Base-by-base conservation (phyloP, 2,113 vertebrate genomes). In the Laterallus jamaicensis region DNA sequence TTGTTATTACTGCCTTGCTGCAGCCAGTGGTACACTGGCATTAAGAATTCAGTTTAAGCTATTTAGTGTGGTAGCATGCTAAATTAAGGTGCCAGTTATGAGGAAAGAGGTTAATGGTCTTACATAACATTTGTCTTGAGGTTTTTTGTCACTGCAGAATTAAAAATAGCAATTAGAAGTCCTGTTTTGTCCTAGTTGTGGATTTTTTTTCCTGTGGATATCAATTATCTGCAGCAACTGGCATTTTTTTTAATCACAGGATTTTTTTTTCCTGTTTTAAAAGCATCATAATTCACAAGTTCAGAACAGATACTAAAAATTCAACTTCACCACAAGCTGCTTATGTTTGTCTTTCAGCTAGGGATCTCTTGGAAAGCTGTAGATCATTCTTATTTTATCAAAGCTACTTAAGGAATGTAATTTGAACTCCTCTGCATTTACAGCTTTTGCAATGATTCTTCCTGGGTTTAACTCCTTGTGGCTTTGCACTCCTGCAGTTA, bases 81-180 rank as follows among this genome's bases (percentile, higher is more conserved):
- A 87, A 95, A 94, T 92, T 85, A 82, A 92, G 89, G 94, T 47
- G 42, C 77, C 89, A 89, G 83, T 76, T 91, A 60, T 18, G 77
- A 95, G 67, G 81, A 82, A 10, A 91, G 92, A 93, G 83, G 62
- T 91, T 95, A 86, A 91, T 91, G 89, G 83, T 95, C 69, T 95
- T 96, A 49, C 32, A 19, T 97, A 96, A 96, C 0, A 0, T 73
- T 93, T 75, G 54, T 86, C 86, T 93, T 88, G 80, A 96, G 79
- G 37, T 67, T 95, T 94, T 86, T 52, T 90, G 71, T 52, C 42
- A 56, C 76, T 94, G 88, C 76, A 80, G 42, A 62, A 87, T 90
- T 93, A 93, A 94, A 95, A 95, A 94, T 73, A 94, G 91, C 82
- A 77, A 76, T 88, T 80, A 85, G 60, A 90, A 95, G 44, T 82